A percentile compares a stretch with the other conserved stretches of the same genome.
These are phyloP conservation scores for Psylliodes chrysocephalus DNA, from an alignment of 2,888 invertebrate species.

Conservation along the genomic window DNA sequence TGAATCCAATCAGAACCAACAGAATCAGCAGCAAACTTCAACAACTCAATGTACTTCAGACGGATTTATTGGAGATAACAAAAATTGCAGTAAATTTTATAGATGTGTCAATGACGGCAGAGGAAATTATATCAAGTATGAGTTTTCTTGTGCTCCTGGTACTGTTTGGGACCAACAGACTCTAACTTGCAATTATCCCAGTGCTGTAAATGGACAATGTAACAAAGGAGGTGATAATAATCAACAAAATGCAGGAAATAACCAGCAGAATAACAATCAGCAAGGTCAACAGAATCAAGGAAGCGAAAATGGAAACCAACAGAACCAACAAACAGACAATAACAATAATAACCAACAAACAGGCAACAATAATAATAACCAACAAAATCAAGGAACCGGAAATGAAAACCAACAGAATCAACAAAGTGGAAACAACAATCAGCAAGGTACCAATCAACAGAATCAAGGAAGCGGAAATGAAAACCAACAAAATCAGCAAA, in stretches of 20 bases:
- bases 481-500: slow-evolving; percentile 23
- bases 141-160: slow-evolving; percentile 78
- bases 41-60: slow-evolving; percentile 67
- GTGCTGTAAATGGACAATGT: slow-evolving; percentile 63
- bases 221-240: slow-evolving; percentile 28
- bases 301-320: not conserved
- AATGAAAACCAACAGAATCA: slow-evolving; percentile 20
- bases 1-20: slow-evolving; percentile 20
- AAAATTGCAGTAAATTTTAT: slow-evolving; percentile 79
- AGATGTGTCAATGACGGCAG: slow-evolving; percentile 75
- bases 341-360: slow-evolving; percentile 25
- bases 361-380: slow-evolving; percentile 32
- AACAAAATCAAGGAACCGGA: not conserved
- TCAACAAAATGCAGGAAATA: slow-evolving; percentile 33
- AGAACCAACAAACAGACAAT: slow-evolving; percentile 17
- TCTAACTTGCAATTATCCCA: slow-evolving; percentile 77
- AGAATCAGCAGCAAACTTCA: slow-evolving; percentile 19
- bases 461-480: slow-evolving; percentile 26
- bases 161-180: slow-evolving; percentile 80
- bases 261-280: slow-evolving; percentile 18
- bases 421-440: slow-evolving; percentile 25
- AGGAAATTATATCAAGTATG: slow-evolving; percentile 72
- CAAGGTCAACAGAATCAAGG: slow-evolving; percentile 8
- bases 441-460: slow-evolving; percentile 26
- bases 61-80: slow-evolving; percentile 77